Percentiles rank a stretch among this genome's conserved stretches.
These are phyloP conservation scores for Platerodrilus igneus DNA, from an alignment of 2,888 invertebrate genomes.

Conservation along the genomic window DNA sequence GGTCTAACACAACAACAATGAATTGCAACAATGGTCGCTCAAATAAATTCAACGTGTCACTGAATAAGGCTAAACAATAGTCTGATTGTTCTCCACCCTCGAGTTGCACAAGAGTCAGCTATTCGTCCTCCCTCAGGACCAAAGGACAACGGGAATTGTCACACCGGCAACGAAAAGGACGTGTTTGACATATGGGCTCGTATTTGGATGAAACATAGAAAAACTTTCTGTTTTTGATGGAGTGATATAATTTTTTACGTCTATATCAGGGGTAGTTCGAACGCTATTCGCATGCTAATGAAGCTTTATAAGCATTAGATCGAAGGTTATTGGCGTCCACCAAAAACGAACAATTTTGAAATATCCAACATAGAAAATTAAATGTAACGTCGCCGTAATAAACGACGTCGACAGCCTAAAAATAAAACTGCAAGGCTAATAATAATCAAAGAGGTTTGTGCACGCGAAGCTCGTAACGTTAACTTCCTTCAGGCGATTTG, in stretches of 20 bases:
- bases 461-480: conserved; percentile 23
- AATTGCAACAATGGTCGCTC: conserved; percentile 32
- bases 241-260: conserved; percentile 24
- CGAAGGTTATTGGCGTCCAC: conserved; percentile 13
- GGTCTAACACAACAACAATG: too few species aligned
- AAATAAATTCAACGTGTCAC: conserved; percentile 36
- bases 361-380: too few species aligned
- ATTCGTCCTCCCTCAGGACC: conserved; percentile 28
- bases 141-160: conserved; percentile 25
- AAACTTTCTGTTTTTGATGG: conserved; percentile 23
- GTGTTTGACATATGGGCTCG: conserved; percentile 24
- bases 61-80: conserved; percentile 34
- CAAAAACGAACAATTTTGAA: too few species aligned
- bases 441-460: too few species aligned
- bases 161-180: conserved; percentile 18
- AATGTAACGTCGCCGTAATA: too few species aligned
- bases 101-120: conserved; percentile 28
- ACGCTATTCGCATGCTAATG: conserved; percentile 28
- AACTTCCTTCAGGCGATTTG: conserved; percentile 22
- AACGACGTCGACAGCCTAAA: too few species aligned
- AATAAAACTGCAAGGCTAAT: too few species aligned
- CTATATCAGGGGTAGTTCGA: conserved; percentile 25
- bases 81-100: conserved; percentile 33
- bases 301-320: too few species aligned
- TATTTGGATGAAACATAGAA: conserved; percentile 22